Conservation (phyloP, 2,113 vertebrate species). For the Equus quagga region DNA sequence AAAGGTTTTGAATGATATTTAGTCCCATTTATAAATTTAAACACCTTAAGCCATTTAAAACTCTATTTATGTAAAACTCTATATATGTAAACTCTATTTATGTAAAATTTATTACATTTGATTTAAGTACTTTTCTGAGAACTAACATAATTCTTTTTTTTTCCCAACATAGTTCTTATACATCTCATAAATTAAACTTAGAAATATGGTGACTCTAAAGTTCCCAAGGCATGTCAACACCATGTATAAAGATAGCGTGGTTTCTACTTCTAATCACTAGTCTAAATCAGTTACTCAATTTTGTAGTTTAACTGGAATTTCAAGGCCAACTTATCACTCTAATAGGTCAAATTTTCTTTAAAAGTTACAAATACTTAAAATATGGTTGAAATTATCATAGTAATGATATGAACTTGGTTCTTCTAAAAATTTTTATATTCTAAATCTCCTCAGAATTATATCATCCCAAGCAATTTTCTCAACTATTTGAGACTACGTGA, state of each 20-base stretch:
- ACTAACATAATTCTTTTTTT: not conserved
- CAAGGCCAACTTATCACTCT: not conserved
- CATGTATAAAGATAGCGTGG: not conserved
- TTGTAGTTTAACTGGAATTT: conserved; percentile 55
- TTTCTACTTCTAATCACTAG: not conserved
- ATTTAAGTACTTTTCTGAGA: conserved; percentile 42
- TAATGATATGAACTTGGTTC: conserved; percentile 1
- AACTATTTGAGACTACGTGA: not conserved
- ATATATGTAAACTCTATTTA: not conserved
- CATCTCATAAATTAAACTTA: not conserved
- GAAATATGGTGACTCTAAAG: not conserved
- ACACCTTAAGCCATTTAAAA: not conserved
- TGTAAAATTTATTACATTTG: conserved; percentile 31
- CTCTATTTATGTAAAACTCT: not conserved
- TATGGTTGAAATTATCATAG: not conserved
- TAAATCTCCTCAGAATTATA: conserved; percentile 17
- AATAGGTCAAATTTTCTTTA: not conserved
- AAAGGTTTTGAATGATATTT: not conserved
- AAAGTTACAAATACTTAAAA: conserved; percentile 47
- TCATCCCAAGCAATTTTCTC: conserved; percentile 19
- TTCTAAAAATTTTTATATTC: not conserved
- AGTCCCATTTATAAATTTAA: not conserved
- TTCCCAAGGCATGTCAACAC: not conserved
- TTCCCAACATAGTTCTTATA: not conserved
- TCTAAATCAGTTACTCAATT: not conserved